These are phyloP conservation scores for Platycheirus rosarum DNA, from an alignment of 2,888 invertebrate species.

Conservation along the genomic window DNA sequence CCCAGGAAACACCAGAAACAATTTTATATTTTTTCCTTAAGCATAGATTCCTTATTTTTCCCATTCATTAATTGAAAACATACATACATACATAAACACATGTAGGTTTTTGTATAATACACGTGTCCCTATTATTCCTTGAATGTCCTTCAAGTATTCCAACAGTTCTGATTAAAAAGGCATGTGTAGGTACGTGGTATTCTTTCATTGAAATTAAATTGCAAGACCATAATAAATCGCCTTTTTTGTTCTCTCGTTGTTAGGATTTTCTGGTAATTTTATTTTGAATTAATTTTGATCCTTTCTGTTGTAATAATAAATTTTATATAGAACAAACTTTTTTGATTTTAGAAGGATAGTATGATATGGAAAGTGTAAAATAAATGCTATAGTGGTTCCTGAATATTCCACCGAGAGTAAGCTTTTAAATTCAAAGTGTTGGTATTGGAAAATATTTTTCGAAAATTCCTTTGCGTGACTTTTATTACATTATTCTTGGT, in stretches of 20 bases:
- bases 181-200: not conserved
- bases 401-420: too few species aligned
- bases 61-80: too few species aligned
- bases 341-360: too few species aligned
- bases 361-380: not conserved
- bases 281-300: too few species aligned
- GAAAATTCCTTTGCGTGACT: slow-evolving; percentile 15
- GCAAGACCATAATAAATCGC: slow-evolving; percentile 20
- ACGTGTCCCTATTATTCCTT: not conserved
- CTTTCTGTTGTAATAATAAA: too few species aligned
- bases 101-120: too few species aligned
- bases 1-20: not conserved
- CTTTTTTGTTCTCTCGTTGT: slow-evolving; percentile 1
- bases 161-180: not conserved
- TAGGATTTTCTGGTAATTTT: slow-evolving; percentile 1
- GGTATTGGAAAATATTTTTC: slow-evolving; percentile 24
- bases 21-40: too few species aligned
- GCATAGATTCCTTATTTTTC: too few species aligned
- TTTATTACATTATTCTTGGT: not conserved
- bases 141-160: slow-evolving; percentile 12
- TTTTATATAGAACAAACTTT: too few species aligned
- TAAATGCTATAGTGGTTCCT: too few species aligned
- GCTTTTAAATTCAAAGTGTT: slow-evolving; percentile 33
- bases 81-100: too few species aligned
- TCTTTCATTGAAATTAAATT: slow-evolving; percentile 18